These are phyloP conservation scores for Agonopterix heracliana DNA, from an alignment of 2,888 invertebrate species.

Conservation along the genomic window DNA sequence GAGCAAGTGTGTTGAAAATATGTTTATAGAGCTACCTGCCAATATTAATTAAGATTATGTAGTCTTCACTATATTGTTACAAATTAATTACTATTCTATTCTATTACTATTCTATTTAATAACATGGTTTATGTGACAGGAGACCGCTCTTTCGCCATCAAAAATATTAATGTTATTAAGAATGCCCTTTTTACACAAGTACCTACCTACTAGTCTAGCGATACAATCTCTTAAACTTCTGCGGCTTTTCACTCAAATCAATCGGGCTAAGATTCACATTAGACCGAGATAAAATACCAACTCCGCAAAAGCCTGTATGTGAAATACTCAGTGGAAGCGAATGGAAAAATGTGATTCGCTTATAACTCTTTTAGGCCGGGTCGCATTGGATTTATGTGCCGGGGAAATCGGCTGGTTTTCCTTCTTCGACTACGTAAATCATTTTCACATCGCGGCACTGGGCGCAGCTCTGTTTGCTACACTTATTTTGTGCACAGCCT, in stretches of 20 bases:
- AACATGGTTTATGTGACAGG: too few species aligned
- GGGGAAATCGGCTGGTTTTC: constrained; percentile 44
- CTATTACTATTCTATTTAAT: too few species aligned
- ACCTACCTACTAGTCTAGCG: too few species aligned
- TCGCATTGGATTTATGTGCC: constrained; percentile 43
- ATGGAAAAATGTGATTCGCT: constrained; percentile 52
- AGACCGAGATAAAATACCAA: constrained; percentile 7
- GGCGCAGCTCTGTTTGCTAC: constrained; percentile 19
- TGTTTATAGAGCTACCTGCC: too few species aligned
- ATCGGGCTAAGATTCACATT: constrained; percentile 6
- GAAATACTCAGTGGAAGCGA: constrained; percentile 24
- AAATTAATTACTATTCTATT: too few species aligned
- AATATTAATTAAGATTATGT: too few species aligned
- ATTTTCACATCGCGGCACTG: constrained; percentile 47
- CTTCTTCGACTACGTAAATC: constrained; percentile 59
- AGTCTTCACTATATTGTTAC: too few species aligned
- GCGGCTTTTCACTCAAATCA: background rate
- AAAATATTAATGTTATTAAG: too few species aligned
- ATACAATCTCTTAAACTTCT: background rate
- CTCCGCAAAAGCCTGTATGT: constrained; percentile 13
- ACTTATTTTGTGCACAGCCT: constrained; percentile 31
- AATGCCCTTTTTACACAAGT: too few species aligned
- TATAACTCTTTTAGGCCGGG: constrained; percentile 51
- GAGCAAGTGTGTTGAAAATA: too few species aligned
- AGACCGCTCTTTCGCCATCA: too few species aligned